Evolutionary conservation across 2,888 invertebrate genomes (phyloP), one percentile per base, ranked within the genome.

Genomic region (Epiblema foenella): DNA sequence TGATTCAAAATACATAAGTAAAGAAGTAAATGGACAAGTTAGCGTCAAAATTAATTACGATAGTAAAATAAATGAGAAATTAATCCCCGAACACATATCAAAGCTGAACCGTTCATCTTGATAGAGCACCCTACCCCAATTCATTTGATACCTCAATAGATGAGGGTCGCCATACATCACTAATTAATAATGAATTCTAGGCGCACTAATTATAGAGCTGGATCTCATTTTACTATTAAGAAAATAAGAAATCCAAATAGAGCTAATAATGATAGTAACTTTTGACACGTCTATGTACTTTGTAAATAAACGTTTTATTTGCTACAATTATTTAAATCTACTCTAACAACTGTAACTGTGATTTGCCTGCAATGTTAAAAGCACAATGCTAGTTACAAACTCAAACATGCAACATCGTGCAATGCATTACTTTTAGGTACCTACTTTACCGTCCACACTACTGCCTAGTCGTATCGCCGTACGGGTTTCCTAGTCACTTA

Each of bases 381-480:
- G 37, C 37, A 64, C 52, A 24, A 24, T 24, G 20, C 52, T 51
- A 64, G 63, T 39, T 54, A 39, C 20, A 52, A 63, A 52, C 52
- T 54, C n/a, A 20, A 20, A 18, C 20, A 54, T 54, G 52, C 64
- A 54, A 64, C 33, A 54, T 39, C 20, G 52, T 64, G 52, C n/a
- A 37, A 20, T 39, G 39, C 52, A 54, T 39, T 64, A 64, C 64
- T 54, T 64, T 54, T 54, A n/a, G n/a, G n/a, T n/a, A n/a, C n/a
- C n/a, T n/a, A 18, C 20, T 51, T n/a, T 18, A 8, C 63, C 20
- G 15, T 15, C 37, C 15, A n/a, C 24, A 46, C 39, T 20, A 15
- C 20, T n/a, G 9, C 24, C 10, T 7, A 9, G 46, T 17, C 11
- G n/a, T 60, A 60, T 60, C 46, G 46, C 24, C 18, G 20, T 42